Evolutionary conservation across 2,113 vertebrate genomes (phyloP).

Genomic region (Cyanocitta stelleri): DNA sequence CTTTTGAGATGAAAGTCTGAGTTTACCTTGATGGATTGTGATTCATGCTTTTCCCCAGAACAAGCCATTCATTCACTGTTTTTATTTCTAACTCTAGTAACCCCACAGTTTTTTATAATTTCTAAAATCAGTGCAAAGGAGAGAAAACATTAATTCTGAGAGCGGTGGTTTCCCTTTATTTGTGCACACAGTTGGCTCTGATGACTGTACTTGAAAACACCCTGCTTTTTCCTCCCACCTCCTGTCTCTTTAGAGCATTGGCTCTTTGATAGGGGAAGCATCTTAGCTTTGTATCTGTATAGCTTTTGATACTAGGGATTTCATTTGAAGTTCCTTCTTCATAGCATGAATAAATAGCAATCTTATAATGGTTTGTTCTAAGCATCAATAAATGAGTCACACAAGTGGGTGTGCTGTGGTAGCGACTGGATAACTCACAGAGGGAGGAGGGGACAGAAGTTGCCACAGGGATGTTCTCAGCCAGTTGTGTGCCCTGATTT

Average conservation of each 20-base stretch:
- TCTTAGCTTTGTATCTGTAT: neutral
- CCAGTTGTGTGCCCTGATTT: neutral
- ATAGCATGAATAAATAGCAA: neutral
- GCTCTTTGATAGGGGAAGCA: neutral
- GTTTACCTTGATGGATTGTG: neutral
- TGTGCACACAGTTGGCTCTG: neutral
- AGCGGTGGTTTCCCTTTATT: neutral
- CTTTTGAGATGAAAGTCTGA: neutral
- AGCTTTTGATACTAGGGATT: neutral
- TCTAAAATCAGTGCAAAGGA: neutral
- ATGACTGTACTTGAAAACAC: neutral
- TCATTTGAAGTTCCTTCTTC: neutral
- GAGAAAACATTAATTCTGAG: neutral
- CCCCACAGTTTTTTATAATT: neutral
- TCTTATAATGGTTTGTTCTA: neutral
- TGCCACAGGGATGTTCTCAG: neutral
- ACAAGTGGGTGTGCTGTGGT: rapidly evolving
- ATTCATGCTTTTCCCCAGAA: neutral
- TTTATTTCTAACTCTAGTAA: neutral
- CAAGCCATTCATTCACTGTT: neutral
- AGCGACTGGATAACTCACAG: neutral
- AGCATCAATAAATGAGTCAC: neutral
- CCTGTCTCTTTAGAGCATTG: neutral
- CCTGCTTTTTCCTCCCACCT: neutral
- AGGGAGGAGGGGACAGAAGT: neutral